A percentile compares a stretch with the other conserved stretches of the same genome.
Conservation (phyloP, 2,113 vertebrate genomes). For the Lasiurus cinereus region DNA sequence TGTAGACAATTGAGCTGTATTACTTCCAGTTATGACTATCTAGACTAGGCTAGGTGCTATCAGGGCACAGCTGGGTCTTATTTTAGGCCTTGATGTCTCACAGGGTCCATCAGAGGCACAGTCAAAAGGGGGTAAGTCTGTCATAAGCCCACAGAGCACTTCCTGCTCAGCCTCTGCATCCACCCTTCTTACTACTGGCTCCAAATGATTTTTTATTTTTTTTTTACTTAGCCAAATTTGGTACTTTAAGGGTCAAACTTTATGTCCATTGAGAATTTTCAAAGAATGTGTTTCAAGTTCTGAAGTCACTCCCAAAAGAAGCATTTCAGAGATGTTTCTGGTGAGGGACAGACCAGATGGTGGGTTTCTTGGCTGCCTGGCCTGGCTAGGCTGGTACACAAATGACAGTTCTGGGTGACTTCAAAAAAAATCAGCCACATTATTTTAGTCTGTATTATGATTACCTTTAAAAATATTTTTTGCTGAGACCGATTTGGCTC, state of each 20-base stretch:
- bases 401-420: neutral
- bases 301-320: neutral
- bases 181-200: neutral
- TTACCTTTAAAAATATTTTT: too few relatives aligned
- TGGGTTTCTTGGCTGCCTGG: too few relatives aligned
- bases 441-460: neutral
- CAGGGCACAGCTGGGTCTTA: neutral
- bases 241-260: neutral
- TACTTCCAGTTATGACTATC: too few relatives aligned
- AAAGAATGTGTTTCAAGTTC: neutral
- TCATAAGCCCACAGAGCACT: neutral
- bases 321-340: neutral
- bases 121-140: neutral
- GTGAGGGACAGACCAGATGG: neutral
- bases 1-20: neutral
- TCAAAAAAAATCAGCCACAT: neutral
- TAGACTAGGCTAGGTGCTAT: neutral
- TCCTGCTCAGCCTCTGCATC: neutral
- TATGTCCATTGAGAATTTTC: neutral
- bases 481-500: too few relatives aligned
- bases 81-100: neutral
- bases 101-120: neutral
- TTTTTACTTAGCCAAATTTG: neutral
- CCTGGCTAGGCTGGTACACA: rapidly evolving
- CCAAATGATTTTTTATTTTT: neutral